Evolutionary conservation across 2,888 invertebrate species (phyloP), one percentile per base, ranked within the genome.

Genomic region (Campopleginae sp.): DNA sequence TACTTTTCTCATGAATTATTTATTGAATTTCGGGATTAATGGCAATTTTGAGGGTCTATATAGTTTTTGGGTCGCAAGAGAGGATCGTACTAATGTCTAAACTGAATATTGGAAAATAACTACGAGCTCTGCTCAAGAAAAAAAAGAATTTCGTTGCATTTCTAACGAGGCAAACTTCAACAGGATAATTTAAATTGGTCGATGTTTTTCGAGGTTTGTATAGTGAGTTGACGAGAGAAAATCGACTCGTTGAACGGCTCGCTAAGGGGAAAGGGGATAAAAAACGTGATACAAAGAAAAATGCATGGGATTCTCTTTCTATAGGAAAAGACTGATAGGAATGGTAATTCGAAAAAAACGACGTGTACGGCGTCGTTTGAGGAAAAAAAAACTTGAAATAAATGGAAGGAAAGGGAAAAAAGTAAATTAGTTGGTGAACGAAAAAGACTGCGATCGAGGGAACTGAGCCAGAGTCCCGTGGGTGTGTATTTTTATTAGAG

Each of bases 251-350:
- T 46, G 46, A 65, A 79, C 51, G 83, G 51, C 58, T 70, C 17
- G 66, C 31, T 58, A n/a, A n/a, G 0, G 6, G 19, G 23, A 68
- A 12, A 7, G 46, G 23, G 17, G 17, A 54, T 14, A 48, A n/a
- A 27, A 31, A 79, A 58, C 23, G 31, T n/a, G 63, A 61, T 51
- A 61, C 54, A n/a, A 65, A 54, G 58, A 66, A 58, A 65, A 27
- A 44, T 61, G 44, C 19, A 76, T 58, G 51, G 38, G 10, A n/a
- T n/a, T 38, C 0, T 8, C 0, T 58, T 82, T 79, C 65, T 27
- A 76, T 66, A 65, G 82, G 76, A 81, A 87, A 86, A 87, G 88
- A 88, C 88, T 88, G 85, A 58, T 27, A 85, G 17, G 85, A 71
- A 75, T 63, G 81, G 79, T 46, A 82, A 58, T 79, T 82, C 80